Evolutionary conservation across 2,113 vertebrate genomes (phyloP).

Genomic region (Ceyx melanurus): DNA sequence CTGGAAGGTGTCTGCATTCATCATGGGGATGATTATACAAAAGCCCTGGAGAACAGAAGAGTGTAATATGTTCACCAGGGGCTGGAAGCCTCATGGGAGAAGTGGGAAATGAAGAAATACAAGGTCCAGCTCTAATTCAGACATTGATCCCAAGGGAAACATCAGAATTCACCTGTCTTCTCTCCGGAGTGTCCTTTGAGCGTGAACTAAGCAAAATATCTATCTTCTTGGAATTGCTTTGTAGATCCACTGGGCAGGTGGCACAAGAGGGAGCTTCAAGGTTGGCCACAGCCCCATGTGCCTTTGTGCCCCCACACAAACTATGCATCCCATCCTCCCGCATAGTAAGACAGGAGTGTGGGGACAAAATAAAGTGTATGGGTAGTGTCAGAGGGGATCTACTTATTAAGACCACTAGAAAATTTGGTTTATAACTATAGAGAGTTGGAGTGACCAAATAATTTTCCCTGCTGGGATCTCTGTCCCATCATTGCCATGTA

Average conservation of each 20-base stretch:
- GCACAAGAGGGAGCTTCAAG: background rate
- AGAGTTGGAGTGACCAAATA: background rate
- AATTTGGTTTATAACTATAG: background rate
- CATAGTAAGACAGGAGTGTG: fast-evolving
- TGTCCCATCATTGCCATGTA: background rate
- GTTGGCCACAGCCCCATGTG: fast-evolving
- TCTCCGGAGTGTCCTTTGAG: background rate
- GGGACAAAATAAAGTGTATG: background rate
- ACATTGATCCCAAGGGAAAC: background rate
- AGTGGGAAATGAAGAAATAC: background rate
- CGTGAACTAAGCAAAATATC: background rate
- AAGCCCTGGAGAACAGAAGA: background rate
- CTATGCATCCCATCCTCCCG: fast-evolving
- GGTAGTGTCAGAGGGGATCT: background rate
- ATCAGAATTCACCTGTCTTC: background rate
- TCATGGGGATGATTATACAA: background rate
- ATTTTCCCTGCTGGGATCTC: background rate
- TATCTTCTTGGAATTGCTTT: background rate
- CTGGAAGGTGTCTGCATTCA: background rate
- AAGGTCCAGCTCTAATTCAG: background rate
- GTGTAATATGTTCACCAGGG: background rate
- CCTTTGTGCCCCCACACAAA: background rate
- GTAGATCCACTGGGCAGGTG: background rate
- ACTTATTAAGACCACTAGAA: background rate
- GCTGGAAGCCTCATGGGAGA: background rate